These are phyloP conservation scores for Gambelia wislizenii DNA, from an alignment of 2,797 vertebrate genomes.

Conservation along the genomic window DNA sequence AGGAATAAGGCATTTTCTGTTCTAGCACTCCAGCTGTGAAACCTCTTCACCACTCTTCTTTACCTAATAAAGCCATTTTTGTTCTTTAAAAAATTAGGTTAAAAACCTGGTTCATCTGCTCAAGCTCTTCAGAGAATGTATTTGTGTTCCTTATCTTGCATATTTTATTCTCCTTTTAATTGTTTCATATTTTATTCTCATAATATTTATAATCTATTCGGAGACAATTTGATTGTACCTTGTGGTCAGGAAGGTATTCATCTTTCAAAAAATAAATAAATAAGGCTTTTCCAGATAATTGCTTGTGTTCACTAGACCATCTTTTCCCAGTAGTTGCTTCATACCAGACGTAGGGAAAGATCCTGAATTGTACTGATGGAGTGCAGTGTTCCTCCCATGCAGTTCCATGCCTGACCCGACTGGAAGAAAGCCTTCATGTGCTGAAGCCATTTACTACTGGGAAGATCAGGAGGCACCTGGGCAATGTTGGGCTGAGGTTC, in stretches of 20 bases:
- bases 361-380: too few relatives aligned
- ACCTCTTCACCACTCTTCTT: neutral
- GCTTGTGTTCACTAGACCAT: neutral
- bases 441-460: too few relatives aligned
- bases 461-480: too few relatives aligned
- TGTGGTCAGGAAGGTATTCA: neutral
- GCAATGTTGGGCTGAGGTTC: too few relatives aligned
- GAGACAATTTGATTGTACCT: slow-evolving; percentile 8
- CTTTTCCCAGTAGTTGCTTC: neutral
- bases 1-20: neutral
- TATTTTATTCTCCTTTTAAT: neutral
- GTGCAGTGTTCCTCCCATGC: too few relatives aligned
- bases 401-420: too few relatives aligned
- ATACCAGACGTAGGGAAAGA: neutral
- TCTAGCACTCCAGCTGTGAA: neutral
- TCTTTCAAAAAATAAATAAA: slow-evolving; percentile 4
- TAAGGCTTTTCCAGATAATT: neutral
- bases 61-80: neutral
- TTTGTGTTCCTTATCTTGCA: neutral
- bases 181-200: neutral
- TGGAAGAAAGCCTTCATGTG: too few relatives aligned
- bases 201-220: neutral
- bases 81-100: neutral
- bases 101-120: neutral
- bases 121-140: neutral